Base-by-base conservation (phyloP, 2,888 invertebrate genomes). In the Eutolmus rufibarbis region DNA sequence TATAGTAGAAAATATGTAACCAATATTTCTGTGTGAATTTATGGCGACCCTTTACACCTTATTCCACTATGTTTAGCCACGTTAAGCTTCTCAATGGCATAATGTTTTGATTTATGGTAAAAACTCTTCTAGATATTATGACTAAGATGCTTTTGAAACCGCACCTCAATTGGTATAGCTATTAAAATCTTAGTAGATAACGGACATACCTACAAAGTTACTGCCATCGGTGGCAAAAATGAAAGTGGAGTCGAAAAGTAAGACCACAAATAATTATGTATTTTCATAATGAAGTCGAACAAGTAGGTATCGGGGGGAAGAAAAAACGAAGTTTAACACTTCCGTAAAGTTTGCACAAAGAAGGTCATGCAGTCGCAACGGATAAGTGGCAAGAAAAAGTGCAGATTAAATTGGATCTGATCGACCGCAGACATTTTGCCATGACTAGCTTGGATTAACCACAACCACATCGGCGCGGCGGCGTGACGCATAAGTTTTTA, bases 391-490 rank as follows among this genome's bases (percentile, higher is more conserved):
- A 57, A 40, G 82, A 37, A 28, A 56, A 66, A 8, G 19, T 40
- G 82, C 74, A 74, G 28, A 74, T 85, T 46, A 74, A 74, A 85
- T 85, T 74, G 46, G 85, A 85, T 74, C 85, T 85, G 85, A 85
- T 85, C 74, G 66, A 46, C 74, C 85, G 85, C 74, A 85, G 82
- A 85, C 74, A 74, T 85, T 28, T 74, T 28, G 37, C n/a, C 82
- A 66, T 51, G 82, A 82, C 82, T 82, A 28, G 66, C 66, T 23
- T 66, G 37, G 85, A 85, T 74, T 74, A 31, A 85, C 85, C 85
- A 28, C 85, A 74, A 34, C 34, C 74, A 74, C 43, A 28, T n/a
- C 74, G 28, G n/a, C 85, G 76, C 43, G 16, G 31, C 74, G 28
- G n/a, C 85, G 76, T 40, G 76, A 76, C 76, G 40, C 66, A 66